Base-by-base conservation (phyloP, 2,888 invertebrate species). In the Adineta ricciae region DNA sequence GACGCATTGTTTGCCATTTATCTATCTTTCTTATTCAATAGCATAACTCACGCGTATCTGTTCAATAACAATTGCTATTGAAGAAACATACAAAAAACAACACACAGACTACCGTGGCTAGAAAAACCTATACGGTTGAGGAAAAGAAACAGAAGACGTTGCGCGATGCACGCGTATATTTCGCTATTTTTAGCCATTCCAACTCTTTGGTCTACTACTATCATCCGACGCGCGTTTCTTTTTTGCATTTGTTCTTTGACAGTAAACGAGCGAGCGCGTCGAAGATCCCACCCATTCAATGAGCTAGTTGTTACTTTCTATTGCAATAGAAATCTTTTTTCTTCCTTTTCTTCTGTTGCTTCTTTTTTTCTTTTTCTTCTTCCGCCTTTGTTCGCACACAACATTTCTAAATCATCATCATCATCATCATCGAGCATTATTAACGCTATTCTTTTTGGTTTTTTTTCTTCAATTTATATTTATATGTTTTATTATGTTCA, bases 191-290 rank as follows among this genome's bases (percentile, higher is more conserved):
- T 64, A 64, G 64, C 64, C 19, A 36, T 19, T 64, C 64, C 64
- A 36, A 64, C 32, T 27, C 64, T 64, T 64, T 64, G 64, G 32
- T 64, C 32, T 64, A 64, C 64, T 32, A 64, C 32, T 19, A 64
- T 64, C 19, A 64, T 64, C 64, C 64, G 64, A 32, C 64, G 64
- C 19, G 64, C 64, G 64, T 64, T 64, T 64, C 64, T 64, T 64
- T 50, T 64, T 64, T 64, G 64, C 64, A 64, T 64, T 64, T 64
- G 64, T 64, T 64, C 64, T 64, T 64, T 64, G 64, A 64, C 64
- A 64, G 64, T 19, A 64, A 64, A 16, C 64, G 32, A 64, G 64
- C 64, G 32, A 36, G 32, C 64, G 64, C 64, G 64, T 64, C 32
- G 64, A 64, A 64, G 64, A 64, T 64, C 64, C 64, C 64, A 64